These are phyloP conservation scores for Pseudoips prasinana DNA, from an alignment of 2,888 invertebrate genomes.

Conservation along the genomic window DNA sequence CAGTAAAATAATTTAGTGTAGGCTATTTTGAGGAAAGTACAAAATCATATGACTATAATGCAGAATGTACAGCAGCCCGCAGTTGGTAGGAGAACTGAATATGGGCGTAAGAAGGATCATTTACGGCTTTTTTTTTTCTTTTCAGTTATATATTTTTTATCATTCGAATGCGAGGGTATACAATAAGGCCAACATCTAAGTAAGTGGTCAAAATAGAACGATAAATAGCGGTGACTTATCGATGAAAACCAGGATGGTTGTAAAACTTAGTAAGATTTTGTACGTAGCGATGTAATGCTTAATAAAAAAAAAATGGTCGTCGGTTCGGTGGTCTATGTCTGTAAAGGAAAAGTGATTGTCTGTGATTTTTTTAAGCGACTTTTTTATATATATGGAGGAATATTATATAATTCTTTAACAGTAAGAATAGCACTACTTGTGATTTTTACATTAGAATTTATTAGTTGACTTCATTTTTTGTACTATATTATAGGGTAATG, in stretches of 20 bases:
- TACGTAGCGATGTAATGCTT: conserved; percentile 79
- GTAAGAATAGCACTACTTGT: conserved; percentile 83
- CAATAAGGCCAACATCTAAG: conserved; percentile 50
- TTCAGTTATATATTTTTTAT: conserved; percentile 29
- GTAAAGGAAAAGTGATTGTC: conserved; percentile 82
- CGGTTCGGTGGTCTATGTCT: conserved; percentile 79
- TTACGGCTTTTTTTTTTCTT: too few relatives aligned
- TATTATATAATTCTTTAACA: conserved; percentile 78
- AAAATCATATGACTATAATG: conserved; percentile 42
- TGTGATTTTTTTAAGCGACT: conserved; percentile 84
- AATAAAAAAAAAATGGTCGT: conserved; percentile 70
- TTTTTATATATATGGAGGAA: conserved; percentile 80
- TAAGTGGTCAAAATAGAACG: conserved; percentile 49
- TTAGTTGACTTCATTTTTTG: conserved; percentile 73
- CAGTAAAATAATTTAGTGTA: conserved; percentile 67
- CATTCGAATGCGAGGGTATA: conserved; percentile 50
- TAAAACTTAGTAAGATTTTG: conserved; percentile 82
- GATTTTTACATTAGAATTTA: conserved; percentile 79
- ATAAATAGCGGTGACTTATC: conserved; percentile 49
- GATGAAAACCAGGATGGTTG: conserved; percentile 77
- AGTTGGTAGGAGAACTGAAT: conserved; percentile 20
- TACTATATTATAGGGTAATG: conserved; percentile 62
- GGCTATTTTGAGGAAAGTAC: conserved; percentile 65
- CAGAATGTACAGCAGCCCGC: conserved; percentile 52
- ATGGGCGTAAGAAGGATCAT: conserved; percentile 25